Base-by-base conservation (phyloP, 2,113 vertebrate genomes). In the Nycticebus coucang region DNA sequence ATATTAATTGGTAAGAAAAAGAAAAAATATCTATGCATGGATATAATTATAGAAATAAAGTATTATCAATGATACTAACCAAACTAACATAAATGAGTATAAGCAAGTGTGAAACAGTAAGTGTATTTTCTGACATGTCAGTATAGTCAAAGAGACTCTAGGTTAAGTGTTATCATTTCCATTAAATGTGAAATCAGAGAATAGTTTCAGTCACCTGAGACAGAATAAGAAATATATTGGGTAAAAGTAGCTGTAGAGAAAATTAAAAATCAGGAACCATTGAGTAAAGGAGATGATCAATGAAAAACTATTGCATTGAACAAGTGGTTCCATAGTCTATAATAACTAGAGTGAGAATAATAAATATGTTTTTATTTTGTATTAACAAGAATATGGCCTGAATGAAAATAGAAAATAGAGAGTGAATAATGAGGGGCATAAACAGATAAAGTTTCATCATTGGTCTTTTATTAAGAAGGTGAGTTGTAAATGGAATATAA, bases 401-500 rank as follows among this genome's bases (percentile, higher is more conserved):
- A 41, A 62, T 68, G 30, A 60, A 90, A 96, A 55, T 69, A 59
- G 35, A 33, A 85, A 91, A 62, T 50, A 64, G 3, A 86, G 15
- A 57, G 37, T 74, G 21, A 60, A 75, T 81, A 82, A 45, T 33
- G 41, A 71, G 21, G 19, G 30, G 1, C 18, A 93, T 11, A 64
- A 2, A 37, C 8, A 55, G 41, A 77, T 19, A 93, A 57, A 62
- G 6, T 12, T 68, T 87, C 24, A 10, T 62, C 28, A n/a, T 72
- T 87, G 45, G 45, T 91, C 82, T 88, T 88, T 90, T 93, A 57
- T 74, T 95, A 35, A 35, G 30, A 57, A 66, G 53, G n/a, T 66
- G 5, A 80, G 2, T 81, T 64, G 4, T 77, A 93, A 93, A 69
- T 55, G 53, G 81, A 79, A 75, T 53, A 79, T 33, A 71, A 95